Percentiles rank a stretch among this genome's conserved stretches.
Evolutionary conservation across 2,113 vertebrate species (phyloP).

Genomic region (Pterocles burchelli): DNA sequence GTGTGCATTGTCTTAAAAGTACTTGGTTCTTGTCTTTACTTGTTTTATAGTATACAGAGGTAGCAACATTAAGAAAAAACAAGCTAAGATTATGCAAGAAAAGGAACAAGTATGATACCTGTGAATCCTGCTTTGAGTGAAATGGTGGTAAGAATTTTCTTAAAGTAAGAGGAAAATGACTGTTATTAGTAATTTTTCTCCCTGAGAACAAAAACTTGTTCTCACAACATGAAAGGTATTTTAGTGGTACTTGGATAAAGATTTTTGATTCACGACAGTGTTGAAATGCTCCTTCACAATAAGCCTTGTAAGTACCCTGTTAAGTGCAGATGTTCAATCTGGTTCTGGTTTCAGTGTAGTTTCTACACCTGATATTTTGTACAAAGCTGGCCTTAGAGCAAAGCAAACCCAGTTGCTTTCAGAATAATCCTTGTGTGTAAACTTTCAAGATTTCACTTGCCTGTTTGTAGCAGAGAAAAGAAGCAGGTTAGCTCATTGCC

Average conservation of each 20-base stretch:
- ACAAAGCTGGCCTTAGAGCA: background rate
- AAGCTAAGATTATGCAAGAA: fast-evolving
- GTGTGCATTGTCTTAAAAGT: background rate
- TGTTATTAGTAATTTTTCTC: background rate
- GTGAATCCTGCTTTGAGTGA: background rate
- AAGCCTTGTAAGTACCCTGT: background rate
- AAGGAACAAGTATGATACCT: fast-evolving
- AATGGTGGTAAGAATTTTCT: background rate
- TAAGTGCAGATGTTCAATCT: background rate
- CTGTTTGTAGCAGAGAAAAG: background rate
- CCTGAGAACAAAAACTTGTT: background rate
- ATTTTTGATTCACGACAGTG: background rate
- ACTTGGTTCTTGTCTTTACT: background rate
- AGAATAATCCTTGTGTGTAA: background rate
- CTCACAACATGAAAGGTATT: background rate
- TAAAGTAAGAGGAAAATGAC: background rate
- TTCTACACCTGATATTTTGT: background rate
- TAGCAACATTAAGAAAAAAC: background rate
- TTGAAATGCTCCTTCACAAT: background rate
- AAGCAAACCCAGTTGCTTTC: background rate
- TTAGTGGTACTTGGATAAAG: background rate
- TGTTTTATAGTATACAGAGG: background rate
- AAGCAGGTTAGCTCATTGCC: background rate
- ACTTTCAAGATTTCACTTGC: background rate
- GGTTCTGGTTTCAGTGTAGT: background rate